These are phyloP conservation scores for Syngnathus acus DNA, from an alignment of 2,797 vertebrate genomes.

Conservation along the genomic window DNA sequence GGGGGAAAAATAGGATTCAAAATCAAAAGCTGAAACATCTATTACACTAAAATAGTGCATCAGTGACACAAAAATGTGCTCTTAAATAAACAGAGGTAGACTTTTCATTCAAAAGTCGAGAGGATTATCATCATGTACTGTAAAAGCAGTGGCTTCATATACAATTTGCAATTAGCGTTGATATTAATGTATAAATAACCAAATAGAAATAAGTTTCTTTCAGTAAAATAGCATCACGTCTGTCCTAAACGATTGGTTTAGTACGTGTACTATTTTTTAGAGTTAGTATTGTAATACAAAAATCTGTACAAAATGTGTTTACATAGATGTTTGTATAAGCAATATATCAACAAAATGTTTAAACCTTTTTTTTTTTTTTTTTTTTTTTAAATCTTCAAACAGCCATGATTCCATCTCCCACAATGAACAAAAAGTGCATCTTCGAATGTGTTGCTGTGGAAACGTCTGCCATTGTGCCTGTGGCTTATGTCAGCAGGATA, in stretches of 20 bases:
- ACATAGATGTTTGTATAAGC: background rate
- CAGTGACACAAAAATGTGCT: background rate
- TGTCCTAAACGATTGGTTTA: background rate
- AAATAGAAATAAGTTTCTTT: background rate
- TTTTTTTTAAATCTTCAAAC: background rate
- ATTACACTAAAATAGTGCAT: background rate
- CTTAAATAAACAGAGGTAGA: background rate
- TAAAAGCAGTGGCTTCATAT: background rate
- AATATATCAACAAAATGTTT: background rate
- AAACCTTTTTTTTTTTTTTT: background rate
- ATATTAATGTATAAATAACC: background rate
- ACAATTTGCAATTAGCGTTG: background rate
- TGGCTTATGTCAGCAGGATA: background rate
- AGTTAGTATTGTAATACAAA: background rate
- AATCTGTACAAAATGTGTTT: background rate
- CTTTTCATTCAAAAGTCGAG: background rate
- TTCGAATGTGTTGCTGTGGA: background rate
- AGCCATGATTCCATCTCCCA: background rate
- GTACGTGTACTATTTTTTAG: background rate
- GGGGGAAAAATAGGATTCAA: background rate
- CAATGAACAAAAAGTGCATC: background rate
- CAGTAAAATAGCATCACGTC: background rate
- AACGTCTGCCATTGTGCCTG: slow-evolving; percentile 3
- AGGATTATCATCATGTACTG: background rate
- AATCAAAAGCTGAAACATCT: background rate